These are phyloP conservation scores for Diarsia mendica DNA, from an alignment of 2,888 invertebrate species.

Conservation along the genomic window DNA sequence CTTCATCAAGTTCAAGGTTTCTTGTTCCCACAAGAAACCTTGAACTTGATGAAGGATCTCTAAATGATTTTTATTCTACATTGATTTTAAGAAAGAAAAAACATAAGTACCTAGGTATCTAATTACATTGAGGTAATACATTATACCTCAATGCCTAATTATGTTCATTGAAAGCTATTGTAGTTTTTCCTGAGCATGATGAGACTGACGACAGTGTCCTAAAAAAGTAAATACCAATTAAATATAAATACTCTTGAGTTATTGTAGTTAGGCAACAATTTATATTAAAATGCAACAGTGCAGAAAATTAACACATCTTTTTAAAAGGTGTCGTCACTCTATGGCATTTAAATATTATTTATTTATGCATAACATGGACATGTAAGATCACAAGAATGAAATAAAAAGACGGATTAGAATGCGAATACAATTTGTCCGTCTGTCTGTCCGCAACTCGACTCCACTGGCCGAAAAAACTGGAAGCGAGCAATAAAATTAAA, in stretches of 20 bases:
- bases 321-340: constrained; percentile 15
- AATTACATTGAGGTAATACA: too few relatives aligned
- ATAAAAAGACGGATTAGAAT: constrained; percentile 20
- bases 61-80: neutral
- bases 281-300: constrained; percentile 9
- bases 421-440: constrained; percentile 45
- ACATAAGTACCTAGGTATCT: too few relatives aligned
- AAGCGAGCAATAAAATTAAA: constrained; percentile 82
- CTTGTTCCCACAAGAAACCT: constrained; percentile 11
- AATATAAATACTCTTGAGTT: neutral
- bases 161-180: neutral
- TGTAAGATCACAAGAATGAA: neutral
- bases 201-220: neutral
- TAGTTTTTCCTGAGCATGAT: neutral
- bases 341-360: constrained; percentile 1
- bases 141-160: too few relatives aligned
- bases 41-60: neutral
- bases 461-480: constrained; percentile 51
- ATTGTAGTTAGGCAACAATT: neutral
- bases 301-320: constrained; percentile 19
- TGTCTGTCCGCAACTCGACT: constrained; percentile 23
- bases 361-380: constrained; percentile 24
- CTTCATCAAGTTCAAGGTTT: too few relatives aligned
- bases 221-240: neutral
- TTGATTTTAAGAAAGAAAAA: neutral